Base-by-base conservation (phyloP, 2,113 vertebrate species). In the Daboia siamensis region DNA sequence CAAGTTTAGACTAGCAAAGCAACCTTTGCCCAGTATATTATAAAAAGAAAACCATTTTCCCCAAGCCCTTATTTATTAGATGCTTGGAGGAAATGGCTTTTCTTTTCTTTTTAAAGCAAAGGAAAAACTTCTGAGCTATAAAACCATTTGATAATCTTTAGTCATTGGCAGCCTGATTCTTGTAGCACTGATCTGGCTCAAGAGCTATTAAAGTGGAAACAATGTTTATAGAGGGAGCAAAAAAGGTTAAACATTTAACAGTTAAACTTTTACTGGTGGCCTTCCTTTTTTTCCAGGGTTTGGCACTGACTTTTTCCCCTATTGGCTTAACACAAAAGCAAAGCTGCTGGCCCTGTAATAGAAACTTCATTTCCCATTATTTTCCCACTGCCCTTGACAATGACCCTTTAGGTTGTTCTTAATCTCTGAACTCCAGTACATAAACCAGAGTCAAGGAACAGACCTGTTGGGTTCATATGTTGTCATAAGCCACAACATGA, bases 1-100 rank as follows among this genome's bases (percentile, higher is more conserved):
- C 69, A 92, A 90, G 89, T 51, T 93, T 90, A 56, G 55, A 64
- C 23, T 86, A 56, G 88, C 85, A 90, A 92, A 85, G 89, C 64
- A 89, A 52, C 55, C 46, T 88, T 39, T 29, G 33, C 74, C 51
- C 56, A 20, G 84, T 85, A 90, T 85, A 52, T 91, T 89, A 59
- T 15, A 69, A 89, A 92, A 92, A 33, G 39, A 11, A 39, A 89
- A 90, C 7, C 55, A 86, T 90, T 52, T 91, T 20, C 80, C 24
- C 54, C 2, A 5, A 90, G 46, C 12, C 56, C 90, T 57, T 90
- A 57, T 86, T 86, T 86, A 64, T 91, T 64, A 91, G 48, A 39
- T 21, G 48, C 48, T 80, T 39, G 61, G n/a, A 56, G 46, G 46
- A 87, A 91, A 91, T 64, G 56, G 56, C 46, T 86, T 91, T 51